Conservation (phyloP, 2,888 invertebrate species). For the Axea sp. region DNA sequence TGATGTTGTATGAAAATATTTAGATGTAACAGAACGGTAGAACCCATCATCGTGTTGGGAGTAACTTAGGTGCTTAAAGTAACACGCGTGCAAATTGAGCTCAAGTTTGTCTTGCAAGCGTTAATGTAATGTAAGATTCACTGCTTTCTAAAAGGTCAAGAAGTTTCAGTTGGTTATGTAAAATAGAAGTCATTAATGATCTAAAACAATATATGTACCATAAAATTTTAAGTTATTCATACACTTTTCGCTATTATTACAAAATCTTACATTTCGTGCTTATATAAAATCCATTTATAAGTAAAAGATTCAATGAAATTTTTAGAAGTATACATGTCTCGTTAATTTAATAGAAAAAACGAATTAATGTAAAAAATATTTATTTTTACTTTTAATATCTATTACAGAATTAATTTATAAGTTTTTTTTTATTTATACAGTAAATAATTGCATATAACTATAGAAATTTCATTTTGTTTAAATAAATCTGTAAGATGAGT, state of each 20-base stretch:
- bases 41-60: constrained; percentile 37
- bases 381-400: too few relatives aligned
- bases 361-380: too few relatives aligned
- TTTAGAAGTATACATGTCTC: too few relatives aligned
- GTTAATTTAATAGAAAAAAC: too few relatives aligned
- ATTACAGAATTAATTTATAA: too few relatives aligned
- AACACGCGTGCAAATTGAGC: constrained; percentile 57
- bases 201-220: constrained; percentile 11
- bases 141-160: constrained; percentile 50
- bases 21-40: constrained; percentile 34
- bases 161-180: constrained; percentile 42
- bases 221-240: constrained; percentile 25
- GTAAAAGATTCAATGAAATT: too few relatives aligned
- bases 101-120: constrained; percentile 43
- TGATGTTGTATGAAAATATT: constrained; percentile 39
- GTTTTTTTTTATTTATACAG: too few relatives aligned
- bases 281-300: too few relatives aligned
- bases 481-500: constrained; percentile 7
- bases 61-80: constrained; percentile 54
- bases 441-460: too few relatives aligned
- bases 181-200: too few relatives aligned
- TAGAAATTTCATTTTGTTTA: constrained; percentile 3
- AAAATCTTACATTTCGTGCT: too few relatives aligned
- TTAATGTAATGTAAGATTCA: constrained; percentile 45
- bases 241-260: constrained; percentile 23